These are phyloP conservation scores for Metopia argyrocephala DNA, from an alignment of 2,888 invertebrate species.

Conservation along the genomic window DNA sequence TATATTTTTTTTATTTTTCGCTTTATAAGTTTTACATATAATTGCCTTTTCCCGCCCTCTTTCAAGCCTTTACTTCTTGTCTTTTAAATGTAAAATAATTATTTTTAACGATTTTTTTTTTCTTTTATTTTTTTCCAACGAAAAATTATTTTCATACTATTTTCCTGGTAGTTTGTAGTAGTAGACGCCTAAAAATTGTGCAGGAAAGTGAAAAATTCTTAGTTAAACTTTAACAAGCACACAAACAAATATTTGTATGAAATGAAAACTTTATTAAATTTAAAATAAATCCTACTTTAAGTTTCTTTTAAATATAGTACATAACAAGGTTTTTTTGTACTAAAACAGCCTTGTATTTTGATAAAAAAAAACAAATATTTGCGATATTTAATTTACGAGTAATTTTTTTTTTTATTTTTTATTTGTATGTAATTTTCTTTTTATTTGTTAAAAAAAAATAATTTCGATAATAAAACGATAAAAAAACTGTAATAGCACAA, in stretches of 20 bases:
- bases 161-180: slow-evolving; percentile 37
- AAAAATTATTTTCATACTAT: not conserved
- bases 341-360: not conserved
- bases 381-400: slow-evolving; percentile 23
- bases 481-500: slow-evolving; percentile 33
- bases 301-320: slow-evolving; percentile 59
- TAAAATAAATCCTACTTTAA: slow-evolving; percentile 44
- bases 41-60: not conserved
- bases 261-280: not conserved
- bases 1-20: slow-evolving; percentile 30
- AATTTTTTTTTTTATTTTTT: not conserved
- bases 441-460: slow-evolving; percentile 50
- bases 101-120: slow-evolving; percentile 25
- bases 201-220: slow-evolving; percentile 35
- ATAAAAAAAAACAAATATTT: not conserved
- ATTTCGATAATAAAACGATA: slow-evolving; percentile 54
- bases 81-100: slow-evolving; percentile 52
- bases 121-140: not conserved
- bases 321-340: slow-evolving; percentile 2
- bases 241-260: slow-evolving; percentile 3
- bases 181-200: too few species aligned
- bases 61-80: too few species aligned
- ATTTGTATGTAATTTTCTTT: slow-evolving; percentile 41
- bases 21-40: too few species aligned
- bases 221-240: slow-evolving; percentile 27